phyloP scores from a whole-genome alignment of 2,888 invertebrate species.

The Cantharis rufa region DNA sequence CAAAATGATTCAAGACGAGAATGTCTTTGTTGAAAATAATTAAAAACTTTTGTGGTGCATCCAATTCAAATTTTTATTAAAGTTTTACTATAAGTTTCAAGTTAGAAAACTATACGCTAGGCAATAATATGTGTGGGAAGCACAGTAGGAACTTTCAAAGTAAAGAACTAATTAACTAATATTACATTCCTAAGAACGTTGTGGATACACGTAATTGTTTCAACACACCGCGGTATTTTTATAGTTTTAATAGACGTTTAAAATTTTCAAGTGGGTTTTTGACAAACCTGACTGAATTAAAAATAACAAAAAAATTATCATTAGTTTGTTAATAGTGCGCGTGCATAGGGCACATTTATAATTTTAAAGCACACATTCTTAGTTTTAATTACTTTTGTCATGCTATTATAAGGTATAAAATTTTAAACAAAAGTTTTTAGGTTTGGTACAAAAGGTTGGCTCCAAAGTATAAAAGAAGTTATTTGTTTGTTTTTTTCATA shows the following conservation, averaged over 20 bases:
- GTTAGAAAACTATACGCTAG: constrained; percentile 12
- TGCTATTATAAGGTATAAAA: neutral
- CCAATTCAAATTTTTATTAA: neutral
- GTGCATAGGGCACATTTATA: constrained; percentile 2
- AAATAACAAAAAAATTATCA: constrained; percentile 5
- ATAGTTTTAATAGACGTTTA: constrained; percentile 22
- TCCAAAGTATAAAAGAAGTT: neutral
- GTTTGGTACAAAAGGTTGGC: neutral
- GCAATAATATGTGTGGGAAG: constrained; percentile 26
- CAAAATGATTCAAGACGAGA: neutral
- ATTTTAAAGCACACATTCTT: neutral
- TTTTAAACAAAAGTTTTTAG: neutral
- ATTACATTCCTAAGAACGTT: constrained; percentile 33
- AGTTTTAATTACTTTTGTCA: neutral
- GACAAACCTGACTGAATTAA: constrained; percentile 6
- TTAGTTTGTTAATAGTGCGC: constrained; percentile 10
- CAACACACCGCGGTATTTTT: constrained; percentile 29
- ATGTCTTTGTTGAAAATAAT: neutral
- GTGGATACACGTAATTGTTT: constrained; percentile 34
- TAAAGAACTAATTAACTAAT: constrained; percentile 36
- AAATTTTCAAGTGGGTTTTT: constrained; percentile 18
- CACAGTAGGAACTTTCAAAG: constrained; percentile 32
- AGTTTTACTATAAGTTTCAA: neutral
- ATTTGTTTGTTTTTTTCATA: neutral
- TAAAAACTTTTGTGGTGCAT: neutral